These are phyloP conservation scores for Hyposoter dolosus DNA, from an alignment of 2,888 invertebrate genomes.

Conservation along the genomic window DNA sequence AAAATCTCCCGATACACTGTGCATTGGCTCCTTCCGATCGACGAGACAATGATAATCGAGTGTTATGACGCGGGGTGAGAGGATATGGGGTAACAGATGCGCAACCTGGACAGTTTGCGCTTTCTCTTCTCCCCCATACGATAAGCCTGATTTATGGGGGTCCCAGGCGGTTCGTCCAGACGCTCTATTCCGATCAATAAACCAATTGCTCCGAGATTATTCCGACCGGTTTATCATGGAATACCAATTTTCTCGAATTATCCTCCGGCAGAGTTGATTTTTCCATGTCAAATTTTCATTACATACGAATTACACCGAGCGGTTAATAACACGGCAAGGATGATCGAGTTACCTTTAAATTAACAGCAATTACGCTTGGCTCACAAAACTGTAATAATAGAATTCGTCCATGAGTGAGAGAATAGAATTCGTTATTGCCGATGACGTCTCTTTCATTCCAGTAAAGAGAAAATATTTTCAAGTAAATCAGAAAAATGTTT, in stretches of 20 bases:
- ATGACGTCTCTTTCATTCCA: background rate
- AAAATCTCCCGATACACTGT: background rate
- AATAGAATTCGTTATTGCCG: background rate
- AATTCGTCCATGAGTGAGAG: background rate
- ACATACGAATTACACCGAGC: background rate
- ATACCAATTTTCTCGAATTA: slow-evolving; percentile 21
- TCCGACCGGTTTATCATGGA: background rate
- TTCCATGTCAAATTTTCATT: background rate
- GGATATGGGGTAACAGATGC: slow-evolving; percentile 60
- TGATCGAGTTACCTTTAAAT: background rate
- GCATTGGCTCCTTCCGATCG: slow-evolving; percentile 23
- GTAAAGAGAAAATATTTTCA: background rate
- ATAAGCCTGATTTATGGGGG: slow-evolving; percentile 66
- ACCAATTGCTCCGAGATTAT: slow-evolving; percentile 38
- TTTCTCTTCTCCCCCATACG: slow-evolving; percentile 25
- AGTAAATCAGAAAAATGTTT: background rate
- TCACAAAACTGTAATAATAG: background rate
- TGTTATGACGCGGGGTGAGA: slow-evolving; percentile 35
- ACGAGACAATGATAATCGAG: slow-evolving; percentile 56
- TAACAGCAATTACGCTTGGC: background rate
- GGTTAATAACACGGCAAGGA: background rate
- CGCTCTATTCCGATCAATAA: slow-evolving; percentile 46
- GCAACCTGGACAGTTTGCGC: slow-evolving; percentile 28
- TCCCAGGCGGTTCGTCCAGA: slow-evolving; percentile 53
- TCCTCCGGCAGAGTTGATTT: background rate